Conservation (phyloP, 1,140 invertebrate species). For the Trigoniulus corallinus region DNA sequence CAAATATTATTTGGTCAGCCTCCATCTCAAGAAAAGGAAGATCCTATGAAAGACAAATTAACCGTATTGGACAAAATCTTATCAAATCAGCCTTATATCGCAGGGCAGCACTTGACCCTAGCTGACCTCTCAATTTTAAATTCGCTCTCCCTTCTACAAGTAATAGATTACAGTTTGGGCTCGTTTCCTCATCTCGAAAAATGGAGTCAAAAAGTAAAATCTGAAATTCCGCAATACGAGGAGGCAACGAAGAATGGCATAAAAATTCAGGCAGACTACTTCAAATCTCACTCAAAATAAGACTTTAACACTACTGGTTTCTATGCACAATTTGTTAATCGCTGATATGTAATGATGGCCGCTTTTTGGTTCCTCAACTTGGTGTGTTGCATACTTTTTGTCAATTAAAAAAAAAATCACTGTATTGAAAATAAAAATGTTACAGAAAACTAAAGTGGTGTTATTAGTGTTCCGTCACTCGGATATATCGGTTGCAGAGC, state of each 20-base stretch:
- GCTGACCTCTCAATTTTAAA: neutral
- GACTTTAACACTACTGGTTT: too few relatives aligned
- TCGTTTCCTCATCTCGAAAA: neutral
- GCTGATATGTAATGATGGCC: too few relatives aligned
- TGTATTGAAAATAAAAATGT: too few relatives aligned
- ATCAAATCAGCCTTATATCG: neutral
- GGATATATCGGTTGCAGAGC: too few relatives aligned
- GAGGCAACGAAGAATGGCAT: neutral
- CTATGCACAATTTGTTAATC: too few relatives aligned
- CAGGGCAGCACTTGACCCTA: neutral
- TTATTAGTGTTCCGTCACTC: too few relatives aligned
- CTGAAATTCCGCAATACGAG: neutral
- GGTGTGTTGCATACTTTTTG: too few relatives aligned
- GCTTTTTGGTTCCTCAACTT: too few relatives aligned
- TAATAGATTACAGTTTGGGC: neutral
- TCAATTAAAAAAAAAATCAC: too few relatives aligned
- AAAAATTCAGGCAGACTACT: neutral
- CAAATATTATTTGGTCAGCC: neutral
- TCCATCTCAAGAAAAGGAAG: neutral
- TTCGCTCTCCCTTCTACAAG: neutral
- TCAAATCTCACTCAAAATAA: neutral
- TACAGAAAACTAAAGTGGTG: too few relatives aligned
- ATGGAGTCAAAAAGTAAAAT: neutral
- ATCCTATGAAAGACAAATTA: neutral
- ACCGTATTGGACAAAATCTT: neutral